Base-by-base conservation (phyloP, 2,113 vertebrate genomes). In the Prunella fulvescens region DNA sequence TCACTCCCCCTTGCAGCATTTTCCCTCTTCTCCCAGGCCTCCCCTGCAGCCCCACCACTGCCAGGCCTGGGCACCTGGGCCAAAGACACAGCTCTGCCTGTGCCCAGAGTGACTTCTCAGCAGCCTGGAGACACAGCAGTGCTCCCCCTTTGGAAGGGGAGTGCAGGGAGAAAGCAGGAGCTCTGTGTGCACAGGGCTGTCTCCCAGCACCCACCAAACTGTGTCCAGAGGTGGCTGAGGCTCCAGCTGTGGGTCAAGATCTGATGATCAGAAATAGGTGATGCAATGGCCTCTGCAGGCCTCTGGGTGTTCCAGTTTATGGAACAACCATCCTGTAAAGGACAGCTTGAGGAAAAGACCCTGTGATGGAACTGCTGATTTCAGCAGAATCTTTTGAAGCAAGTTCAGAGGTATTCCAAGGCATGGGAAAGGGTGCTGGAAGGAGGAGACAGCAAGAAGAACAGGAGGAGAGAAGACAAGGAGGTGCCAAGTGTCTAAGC, bases 251-350 rank as follows among this genome's bases (percentile, higher is more conserved):
- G 54, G 8, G 31, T 42, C 24, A 70, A 40, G 54, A 29, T 51
- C 47, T 42, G 37, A 60, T 60, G 37, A 56, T 42, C 65, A 82
- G 54, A 82, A 60, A 42, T 35, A 50, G 31, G 31, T 29, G 45
- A 60, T 0, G 0, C 3, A 11, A 11, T 35, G 33, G 22, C 51
- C 15, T 57, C 50, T 2, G 2, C 9, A 72, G 58, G 10, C 44
- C 44, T 73, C 44, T 81, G 44, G 26, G 26, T 14, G 7, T 51
- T 45, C 35, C 33, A 58, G 2, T 73, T 66, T 6, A 26, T 33
- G 51, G 23, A 57, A n/a, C 28, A 33, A 14, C 7, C 33, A 11
- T 58, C 8, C 9, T 6, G 7, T 24, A 33, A 81, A 39, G 33
- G 74, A 39, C 9, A 45, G n/a, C 39, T 24, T 33, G 39, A 66